phyloP scores from a whole-genome alignment of 2,888 invertebrate species.

The Agrilus biguttatus region DNA sequence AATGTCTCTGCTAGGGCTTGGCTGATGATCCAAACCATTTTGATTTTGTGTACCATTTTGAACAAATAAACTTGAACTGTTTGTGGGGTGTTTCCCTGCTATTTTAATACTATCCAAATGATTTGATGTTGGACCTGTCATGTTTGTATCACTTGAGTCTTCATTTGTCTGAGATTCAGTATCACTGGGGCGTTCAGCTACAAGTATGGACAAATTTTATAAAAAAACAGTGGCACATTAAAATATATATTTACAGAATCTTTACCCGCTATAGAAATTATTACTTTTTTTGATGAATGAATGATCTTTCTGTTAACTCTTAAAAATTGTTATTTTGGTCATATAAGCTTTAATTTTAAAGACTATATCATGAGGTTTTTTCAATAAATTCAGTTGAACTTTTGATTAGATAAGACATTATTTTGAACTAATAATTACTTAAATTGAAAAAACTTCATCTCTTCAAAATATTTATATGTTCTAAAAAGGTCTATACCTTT shows the following conservation, averaged over 20 bases:
- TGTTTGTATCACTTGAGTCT: slow-evolving; percentile 49
- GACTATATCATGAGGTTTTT: too few species aligned
- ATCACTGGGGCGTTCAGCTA: slow-evolving; percentile 75
- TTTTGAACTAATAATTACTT: too few species aligned
- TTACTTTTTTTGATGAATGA: too few species aligned
- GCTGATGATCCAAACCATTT: slow-evolving; percentile 26
- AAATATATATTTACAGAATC: neutral
- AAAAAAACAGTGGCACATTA: slow-evolving; percentile 7
- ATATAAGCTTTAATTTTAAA: too few species aligned
- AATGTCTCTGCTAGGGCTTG: slow-evolving; percentile 43
- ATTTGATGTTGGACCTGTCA: slow-evolving; percentile 33
- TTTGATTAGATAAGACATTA: too few species aligned
- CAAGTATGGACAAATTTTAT: slow-evolving; percentile 22
- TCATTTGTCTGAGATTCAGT: slow-evolving; percentile 75
- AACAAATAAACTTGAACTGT: slow-evolving; percentile 16
- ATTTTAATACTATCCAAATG: slow-evolving; percentile 26
- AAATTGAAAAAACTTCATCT: too few species aligned
- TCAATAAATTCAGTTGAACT: too few species aligned
- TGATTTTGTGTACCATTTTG: slow-evolving; percentile 22
- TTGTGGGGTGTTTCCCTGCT: slow-evolving; percentile 29
- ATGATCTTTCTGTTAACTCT: too few species aligned
- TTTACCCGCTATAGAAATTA: too few species aligned
- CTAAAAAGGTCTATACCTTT: too few species aligned
- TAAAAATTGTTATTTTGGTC: too few species aligned
- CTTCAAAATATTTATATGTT: too few species aligned